Evolutionary conservation across 2,797 vertebrate genomes (phyloP).

Genomic region (Taenioides sp.): DNA sequence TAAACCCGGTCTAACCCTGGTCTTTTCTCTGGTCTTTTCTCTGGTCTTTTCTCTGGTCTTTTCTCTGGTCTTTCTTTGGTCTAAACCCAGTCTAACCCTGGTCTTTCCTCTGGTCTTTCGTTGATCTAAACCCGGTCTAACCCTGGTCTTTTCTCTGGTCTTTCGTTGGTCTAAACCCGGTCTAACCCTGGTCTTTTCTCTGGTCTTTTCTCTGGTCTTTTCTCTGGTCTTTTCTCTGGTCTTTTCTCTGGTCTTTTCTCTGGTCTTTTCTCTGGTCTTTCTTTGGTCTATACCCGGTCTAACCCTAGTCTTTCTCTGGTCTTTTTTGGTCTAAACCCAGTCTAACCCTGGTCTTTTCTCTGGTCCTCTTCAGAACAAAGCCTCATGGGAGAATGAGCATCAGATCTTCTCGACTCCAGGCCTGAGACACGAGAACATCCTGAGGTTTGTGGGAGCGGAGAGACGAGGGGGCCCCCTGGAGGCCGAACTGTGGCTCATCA

Average conservation of each 20-base stretch:
- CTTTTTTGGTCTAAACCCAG: no score
- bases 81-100: neutral
- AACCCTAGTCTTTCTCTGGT: neutral
- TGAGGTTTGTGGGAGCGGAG: constrained; percentile 88
- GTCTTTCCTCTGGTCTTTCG: neutral
- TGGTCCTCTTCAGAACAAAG: constrained; percentile 81
- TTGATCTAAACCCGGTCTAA: no score
- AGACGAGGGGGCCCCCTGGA: constrained; percentile 87
- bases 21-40: neutral
- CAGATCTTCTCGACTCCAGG: constrained; percentile 88
- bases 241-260: neutral
- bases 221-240: no score
- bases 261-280: neutral
- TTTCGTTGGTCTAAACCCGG: no score
- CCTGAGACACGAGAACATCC: constrained; percentile 92
- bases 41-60: neutral
- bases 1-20: neutral
- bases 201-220: neutral
- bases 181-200: neutral
- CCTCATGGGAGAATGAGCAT: constrained; percentile 90
- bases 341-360: no score
- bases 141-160: no score
- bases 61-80: neutral
- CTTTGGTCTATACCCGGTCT: no score
- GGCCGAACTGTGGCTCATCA: constrained; percentile 92